Base-by-base conservation (phyloP, 2,888 invertebrate genomes). In the Protodeltote pygarga region DNA sequence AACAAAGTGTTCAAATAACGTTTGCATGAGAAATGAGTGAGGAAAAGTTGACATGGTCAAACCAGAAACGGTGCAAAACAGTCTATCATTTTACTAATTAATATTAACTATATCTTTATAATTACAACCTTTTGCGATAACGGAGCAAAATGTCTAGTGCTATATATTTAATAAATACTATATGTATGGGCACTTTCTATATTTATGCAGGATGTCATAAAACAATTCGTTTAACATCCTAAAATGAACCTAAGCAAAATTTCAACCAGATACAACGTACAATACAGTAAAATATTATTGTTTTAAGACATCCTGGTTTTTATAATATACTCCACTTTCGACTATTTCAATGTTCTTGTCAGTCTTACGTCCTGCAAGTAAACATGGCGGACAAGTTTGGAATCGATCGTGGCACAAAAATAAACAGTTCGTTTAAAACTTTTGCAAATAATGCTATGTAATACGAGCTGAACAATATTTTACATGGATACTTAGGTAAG, bases 41-140 rank as follows among this genome's bases (percentile, higher is more conserved):
- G 39, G 47, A 52, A 63, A 46, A 73, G 53, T 63, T 61, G 71
- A 74, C 72, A 73, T 72, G 66, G 75, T 74, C 74, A 79, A 85
- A 82, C 77, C 78, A 83, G 81, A 85, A 81, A 81, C 79, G 73
- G 89, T 89, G 91, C 90, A 82, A 83, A 88, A 91, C 89, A 90
- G 90, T 88, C 87, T 90, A 89, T 89, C 80, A 81, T 81, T 87
- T 86, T 75, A 82, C 87, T 88, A 90, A 85, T 83, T 81, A 80
- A 81, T 86, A 84, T 81, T 82, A 87, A 75, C 75, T 85, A 87
- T 81, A 83, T 60, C 77, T 83, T 88, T 86, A 87, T 81, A 81
- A 88, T 89, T 89, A 92, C 92, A 92, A 92, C 91, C 92, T 80
- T 89, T 88, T 83, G 87, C 86, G 83, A 85, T 80, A 90, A 89